These are phyloP conservation scores for Ondatra zibethicus DNA, from an alignment of 2,113 vertebrate genomes.

Conservation along the genomic window DNA sequence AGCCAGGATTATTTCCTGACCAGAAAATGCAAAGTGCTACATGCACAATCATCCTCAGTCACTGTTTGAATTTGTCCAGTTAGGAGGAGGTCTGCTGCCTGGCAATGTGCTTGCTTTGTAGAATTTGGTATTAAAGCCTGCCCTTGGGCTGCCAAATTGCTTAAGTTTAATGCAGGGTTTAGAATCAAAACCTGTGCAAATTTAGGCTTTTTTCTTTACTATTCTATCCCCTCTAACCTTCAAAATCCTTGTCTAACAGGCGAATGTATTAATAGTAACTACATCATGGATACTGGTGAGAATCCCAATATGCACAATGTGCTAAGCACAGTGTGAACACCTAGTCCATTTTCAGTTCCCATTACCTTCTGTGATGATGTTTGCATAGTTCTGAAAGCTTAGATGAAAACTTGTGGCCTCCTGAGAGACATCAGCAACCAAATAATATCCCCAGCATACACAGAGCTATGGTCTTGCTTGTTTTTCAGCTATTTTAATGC, in stretches of 20 bases:
- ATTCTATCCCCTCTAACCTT: neutral
- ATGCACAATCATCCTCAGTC: neutral
- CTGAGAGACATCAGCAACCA: neutral
- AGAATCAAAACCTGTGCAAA: neutral
- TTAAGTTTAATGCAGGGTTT: neutral
- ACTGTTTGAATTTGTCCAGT: neutral
- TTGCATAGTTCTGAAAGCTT: constrained; percentile 37
- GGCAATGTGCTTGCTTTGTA: neutral
- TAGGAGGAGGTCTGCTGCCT: neutral
- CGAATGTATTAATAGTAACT: neutral
- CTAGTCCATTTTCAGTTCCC: neutral
- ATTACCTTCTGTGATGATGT: neutral
- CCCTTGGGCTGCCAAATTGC: fast-evolving
- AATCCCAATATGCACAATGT: neutral
- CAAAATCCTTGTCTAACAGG: neutral
- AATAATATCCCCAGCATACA: neutral
- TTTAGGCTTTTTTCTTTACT: neutral
- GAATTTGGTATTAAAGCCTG: neutral
- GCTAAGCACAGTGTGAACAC: neutral
- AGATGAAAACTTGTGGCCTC: neutral
- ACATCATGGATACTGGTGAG: neutral
- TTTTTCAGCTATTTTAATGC: constrained; percentile 21
- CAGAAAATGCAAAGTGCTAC: neutral
- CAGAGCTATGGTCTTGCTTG: neutral
- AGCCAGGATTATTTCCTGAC: neutral